Conservation (phyloP, 2,113 vertebrate genomes). For the Copsychus sechellarum region DNA sequence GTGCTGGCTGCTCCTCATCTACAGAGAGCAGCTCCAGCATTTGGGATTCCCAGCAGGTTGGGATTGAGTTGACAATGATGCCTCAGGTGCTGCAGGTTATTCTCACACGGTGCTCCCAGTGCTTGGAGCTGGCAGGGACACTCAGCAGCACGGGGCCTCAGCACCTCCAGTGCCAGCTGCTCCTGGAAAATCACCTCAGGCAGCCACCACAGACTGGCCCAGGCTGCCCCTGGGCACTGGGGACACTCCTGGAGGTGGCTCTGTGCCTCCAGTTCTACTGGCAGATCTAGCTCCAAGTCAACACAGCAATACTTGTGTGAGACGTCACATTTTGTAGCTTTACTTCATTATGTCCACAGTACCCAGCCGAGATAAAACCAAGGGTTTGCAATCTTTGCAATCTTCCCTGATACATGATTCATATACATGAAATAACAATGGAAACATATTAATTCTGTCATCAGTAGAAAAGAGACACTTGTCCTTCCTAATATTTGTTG, state of each 20-base stretch:
- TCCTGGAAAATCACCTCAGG: background rate
- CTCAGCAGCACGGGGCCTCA: background rate
- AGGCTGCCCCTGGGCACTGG: background rate
- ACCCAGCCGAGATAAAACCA: background rate
- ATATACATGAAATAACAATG: background rate
- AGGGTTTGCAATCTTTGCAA: background rate
- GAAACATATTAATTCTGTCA: background rate
- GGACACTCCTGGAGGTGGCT: background rate
- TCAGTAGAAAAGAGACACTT: background rate
- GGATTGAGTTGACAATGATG: accelerated
- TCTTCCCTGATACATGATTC: background rate
- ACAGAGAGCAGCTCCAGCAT: background rate
- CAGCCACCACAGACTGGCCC: background rate
- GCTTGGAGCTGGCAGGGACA: accelerated
- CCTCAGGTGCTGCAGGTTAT: background rate
- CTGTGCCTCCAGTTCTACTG: background rate
- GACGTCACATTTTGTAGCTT: background rate
- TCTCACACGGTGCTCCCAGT: accelerated
- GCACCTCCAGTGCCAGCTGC: background rate
- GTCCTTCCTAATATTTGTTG: background rate
- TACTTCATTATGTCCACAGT: background rate
- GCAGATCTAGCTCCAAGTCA: background rate
- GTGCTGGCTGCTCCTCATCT: background rate
- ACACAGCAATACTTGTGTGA: background rate
- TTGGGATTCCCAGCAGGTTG: background rate